phyloP scores from a whole-genome alignment of 2,113 vertebrate species.

The Murina feae region DNA sequence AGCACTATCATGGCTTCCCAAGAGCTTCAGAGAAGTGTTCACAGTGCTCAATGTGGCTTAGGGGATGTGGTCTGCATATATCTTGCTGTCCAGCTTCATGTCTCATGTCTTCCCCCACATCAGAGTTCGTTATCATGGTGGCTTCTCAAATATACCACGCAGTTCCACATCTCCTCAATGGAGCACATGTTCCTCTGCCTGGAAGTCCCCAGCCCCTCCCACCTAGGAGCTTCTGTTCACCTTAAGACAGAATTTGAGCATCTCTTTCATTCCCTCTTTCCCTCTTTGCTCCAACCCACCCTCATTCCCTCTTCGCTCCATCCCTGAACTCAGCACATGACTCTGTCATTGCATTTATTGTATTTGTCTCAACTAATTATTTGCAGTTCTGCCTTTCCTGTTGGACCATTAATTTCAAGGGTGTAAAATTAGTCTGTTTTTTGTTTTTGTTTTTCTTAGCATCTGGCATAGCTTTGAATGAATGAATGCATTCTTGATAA shows the following conservation, averaged over 20 bases:
- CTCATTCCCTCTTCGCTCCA: too few species aligned
- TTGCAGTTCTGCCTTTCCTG: neutral
- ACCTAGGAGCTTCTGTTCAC: accelerated
- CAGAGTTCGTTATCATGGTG: neutral
- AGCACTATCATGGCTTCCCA: neutral
- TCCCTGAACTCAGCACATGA: neutral
- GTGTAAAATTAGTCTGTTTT: neutral
- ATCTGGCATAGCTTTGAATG: neutral
- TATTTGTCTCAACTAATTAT: neutral
- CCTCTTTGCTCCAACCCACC: too few species aligned
- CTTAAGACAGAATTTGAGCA: neutral
- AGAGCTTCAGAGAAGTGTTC: neutral
- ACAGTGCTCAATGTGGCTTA: neutral
- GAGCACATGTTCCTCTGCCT: neutral
- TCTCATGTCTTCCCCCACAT: neutral
- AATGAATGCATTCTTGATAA: neutral
- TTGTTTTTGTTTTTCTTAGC: neutral
- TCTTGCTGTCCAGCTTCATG: neutral
- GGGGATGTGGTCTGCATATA: neutral
- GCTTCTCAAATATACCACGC: neutral
- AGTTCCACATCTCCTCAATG: too few species aligned
- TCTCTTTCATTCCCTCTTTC: accelerated
- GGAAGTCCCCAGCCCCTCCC: neutral
- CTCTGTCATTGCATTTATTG: neutral
- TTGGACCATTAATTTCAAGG: neutral